phyloP scores from a whole-genome alignment of 2,888 invertebrate species.

The Eristalis tenax region DNA sequence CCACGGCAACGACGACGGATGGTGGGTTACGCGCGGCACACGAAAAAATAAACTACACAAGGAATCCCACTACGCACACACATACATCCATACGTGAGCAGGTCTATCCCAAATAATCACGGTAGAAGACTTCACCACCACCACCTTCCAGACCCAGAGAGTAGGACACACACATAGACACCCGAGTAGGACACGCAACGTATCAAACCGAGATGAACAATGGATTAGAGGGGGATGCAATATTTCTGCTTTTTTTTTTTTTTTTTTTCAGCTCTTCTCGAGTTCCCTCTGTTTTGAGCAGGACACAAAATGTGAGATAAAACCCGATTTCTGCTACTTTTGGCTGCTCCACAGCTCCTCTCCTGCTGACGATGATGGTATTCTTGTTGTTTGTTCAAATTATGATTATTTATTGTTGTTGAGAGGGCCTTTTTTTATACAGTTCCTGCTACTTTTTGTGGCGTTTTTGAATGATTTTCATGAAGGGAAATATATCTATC shows the following conservation, averaged over 20 bases:
- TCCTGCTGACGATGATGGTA: neutral
- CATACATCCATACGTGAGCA: neutral
- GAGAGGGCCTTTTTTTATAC: too few relatives aligned
- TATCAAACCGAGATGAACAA: conserved; percentile 27
- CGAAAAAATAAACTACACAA: neutral
- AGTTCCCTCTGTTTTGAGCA: conserved; percentile 9
- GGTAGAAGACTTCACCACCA: neutral
- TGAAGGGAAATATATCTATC: too few relatives aligned
- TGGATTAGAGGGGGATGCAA: conserved; percentile 15
- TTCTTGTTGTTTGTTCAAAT: too few relatives aligned
- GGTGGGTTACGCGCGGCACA: conserved; percentile 3
- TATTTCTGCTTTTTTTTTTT: neutral
- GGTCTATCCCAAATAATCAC: neutral
- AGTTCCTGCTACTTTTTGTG: too few relatives aligned
- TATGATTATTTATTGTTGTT: too few relatives aligned
- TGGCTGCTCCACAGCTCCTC: neutral
- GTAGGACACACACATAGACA: neutral
- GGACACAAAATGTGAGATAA: conserved; percentile 38
- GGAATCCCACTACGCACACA: neutral
- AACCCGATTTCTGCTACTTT: neutral
- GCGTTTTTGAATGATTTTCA: too few relatives aligned
- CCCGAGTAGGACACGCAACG: neutral
- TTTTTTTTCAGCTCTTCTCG: conserved; percentile 20
- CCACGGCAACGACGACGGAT: neutral
- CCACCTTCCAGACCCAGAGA: neutral